Evolutionary conservation across 2,888 invertebrate species (phyloP), one percentile per base, ranked within the genome.

Genomic region (Syritta pipiens): DNA sequence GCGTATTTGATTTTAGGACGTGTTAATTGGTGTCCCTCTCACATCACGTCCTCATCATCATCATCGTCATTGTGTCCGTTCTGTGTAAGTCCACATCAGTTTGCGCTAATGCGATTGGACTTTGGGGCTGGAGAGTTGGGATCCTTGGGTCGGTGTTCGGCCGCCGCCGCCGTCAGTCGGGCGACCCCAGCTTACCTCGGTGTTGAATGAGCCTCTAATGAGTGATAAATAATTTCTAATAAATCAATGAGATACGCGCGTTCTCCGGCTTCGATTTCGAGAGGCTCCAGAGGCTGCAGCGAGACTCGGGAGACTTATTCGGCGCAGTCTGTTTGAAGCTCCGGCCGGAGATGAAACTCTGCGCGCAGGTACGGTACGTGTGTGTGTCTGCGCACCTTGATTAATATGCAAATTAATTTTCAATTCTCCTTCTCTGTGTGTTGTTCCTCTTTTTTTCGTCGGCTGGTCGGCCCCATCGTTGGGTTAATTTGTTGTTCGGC

Each of bases 391-490:
- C 48, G 67, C 76, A 71, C 75, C 81, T 81, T 82, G 82, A 82
- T 82, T 82, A 82, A 82, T 82, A 82, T 82, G 82, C 82, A 82
- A 82, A 82, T 82, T 82, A 82, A 82, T 82, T 82, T 82, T 77
- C 59, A 72, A 72, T 81, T 81, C 69, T 76, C 72, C 68, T 63
- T 76, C 44, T 48, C 19, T 40, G 65, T 67, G 28, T 59, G 22
- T n/a, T 14, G 44, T 6, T 48, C 10, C 12, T 24, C 24, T 44
- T 24, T 32, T 14, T 32, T 48, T n/a, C 14, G 32, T 26, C 55
- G 40, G n/a, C n/a, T n/a, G n/a, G n/a, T n/a, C n/a, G n/a, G n/a
- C n/a, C n/a, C n/a, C n/a, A n/a, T 28, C 46, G 49, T 72, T 46
- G 67, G 55, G 79, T 79, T 79, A 79, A 79, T 79, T 79, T 79